Base-by-base conservation (phyloP, 2,797 vertebrate species). In the Delichon dasypus region DNA sequence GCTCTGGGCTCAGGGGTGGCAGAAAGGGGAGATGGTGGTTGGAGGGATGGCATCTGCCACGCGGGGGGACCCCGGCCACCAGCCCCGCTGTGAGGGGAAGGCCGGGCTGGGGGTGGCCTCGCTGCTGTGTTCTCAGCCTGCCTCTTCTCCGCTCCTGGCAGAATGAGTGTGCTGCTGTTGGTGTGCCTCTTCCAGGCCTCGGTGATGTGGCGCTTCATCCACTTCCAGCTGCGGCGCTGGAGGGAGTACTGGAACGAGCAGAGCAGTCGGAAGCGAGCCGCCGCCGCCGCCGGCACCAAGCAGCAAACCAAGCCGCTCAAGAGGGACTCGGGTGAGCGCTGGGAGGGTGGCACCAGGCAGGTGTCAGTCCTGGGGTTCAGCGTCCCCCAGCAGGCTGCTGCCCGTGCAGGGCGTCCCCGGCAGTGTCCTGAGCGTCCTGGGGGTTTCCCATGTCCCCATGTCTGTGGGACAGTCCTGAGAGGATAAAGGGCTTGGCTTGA, bases 191-290 rank as follows among this genome's bases (percentile, higher is more conserved):
- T 98, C 87, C 99, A 99, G 97, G 99, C 99, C 61, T 99, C 99
- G 98, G 98, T 99, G 85, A 99, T 99, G 97, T 99, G 99, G 99
- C 98, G 98, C 97, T 99, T 99, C 96, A 99, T 99, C 97, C 98
- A 99, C 93, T 99, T 99, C 97, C 99, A 99, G 98, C 98, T 99
- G 96, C 98, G 98, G 55, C 98, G 99, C 95, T 99, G 99, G 98
- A 98, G 99, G 36, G 99, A 99, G 76, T 98, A 98, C 96, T 98
- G 99, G 97, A 98, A 98, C 0, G 99, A 99, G 96, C 99, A 99
- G 97, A 98, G 67, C 92, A 98, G 97, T 40, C 97, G 97, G 70
- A 98, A 98, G 96, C 98, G 98, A 97, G 93, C 97, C 0, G 30
- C 84, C 1, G 40, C 82, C 0, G 17, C 86, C 1, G 21, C 92